Percentiles rank a stretch among this genome's conserved stretches.
phyloP scores from a whole-genome alignment of 2,113 vertebrate genomes.

The Chaetura pelagica region DNA sequence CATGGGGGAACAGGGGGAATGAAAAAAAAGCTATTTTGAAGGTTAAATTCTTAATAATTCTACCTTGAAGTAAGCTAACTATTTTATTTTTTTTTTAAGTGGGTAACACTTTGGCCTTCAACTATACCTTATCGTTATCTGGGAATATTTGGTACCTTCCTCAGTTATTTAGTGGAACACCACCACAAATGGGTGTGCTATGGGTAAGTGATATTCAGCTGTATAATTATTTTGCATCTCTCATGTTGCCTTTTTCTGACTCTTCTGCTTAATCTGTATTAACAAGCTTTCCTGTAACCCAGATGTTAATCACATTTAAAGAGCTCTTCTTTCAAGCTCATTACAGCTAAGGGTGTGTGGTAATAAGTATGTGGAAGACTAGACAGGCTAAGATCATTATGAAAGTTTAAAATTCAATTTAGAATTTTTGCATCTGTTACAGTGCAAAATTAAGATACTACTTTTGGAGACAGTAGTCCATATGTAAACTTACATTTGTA shows the following conservation, averaged over 20 bases:
- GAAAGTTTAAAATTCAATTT: neutral
- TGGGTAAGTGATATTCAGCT: slow-evolving; percentile 79
- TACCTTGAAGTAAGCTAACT: neutral
- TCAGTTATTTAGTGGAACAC: slow-evolving; percentile 80
- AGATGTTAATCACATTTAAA: slow-evolving; percentile 42
- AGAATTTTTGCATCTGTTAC: neutral
- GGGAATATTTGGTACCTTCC: slow-evolving; percentile 83
- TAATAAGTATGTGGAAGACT: neutral
- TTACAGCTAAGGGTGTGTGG: neutral
- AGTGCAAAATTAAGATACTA: neutral
- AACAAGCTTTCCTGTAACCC: slow-evolving; percentile 29
- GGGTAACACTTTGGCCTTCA: slow-evolving; percentile 82
- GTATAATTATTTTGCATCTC: neutral
- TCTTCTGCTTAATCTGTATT: neutral
- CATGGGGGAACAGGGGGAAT: fast-evolving
- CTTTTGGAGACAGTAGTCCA: neutral
- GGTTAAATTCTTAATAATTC: neutral
- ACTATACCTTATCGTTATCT: slow-evolving; percentile 84
- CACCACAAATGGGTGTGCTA: slow-evolving; percentile 75
- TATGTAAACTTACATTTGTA: neutral
- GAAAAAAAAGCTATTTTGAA: neutral
- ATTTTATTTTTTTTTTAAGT: slow-evolving; percentile 73
- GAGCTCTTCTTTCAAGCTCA: slow-evolving; percentile 8
- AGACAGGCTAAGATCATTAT: neutral
- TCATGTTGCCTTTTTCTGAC: neutral